A percentile compares a stretch with the other conserved stretches of the same genome.
These are phyloP conservation scores for Cephus cinctus DNA, from an alignment of 1,140 invertebrate genomes.

Conservation along the genomic window DNA sequence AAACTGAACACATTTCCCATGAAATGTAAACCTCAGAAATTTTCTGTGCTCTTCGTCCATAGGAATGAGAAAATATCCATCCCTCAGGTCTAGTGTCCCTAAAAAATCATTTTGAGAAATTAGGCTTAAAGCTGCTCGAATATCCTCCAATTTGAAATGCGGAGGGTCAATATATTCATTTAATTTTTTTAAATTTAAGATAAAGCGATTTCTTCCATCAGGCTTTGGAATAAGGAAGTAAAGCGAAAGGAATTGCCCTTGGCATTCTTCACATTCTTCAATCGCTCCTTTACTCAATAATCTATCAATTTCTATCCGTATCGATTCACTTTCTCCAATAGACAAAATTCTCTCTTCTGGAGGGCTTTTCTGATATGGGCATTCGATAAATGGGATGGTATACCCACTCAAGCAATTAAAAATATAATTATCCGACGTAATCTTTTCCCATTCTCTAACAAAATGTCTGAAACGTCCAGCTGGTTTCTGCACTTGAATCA, in stretches of 20 bases:
- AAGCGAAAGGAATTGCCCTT: constrained; percentile 30
- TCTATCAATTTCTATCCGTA: constrained; percentile 14
- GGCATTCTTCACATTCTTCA: constrained; percentile 11
- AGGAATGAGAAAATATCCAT: constrained; percentile 18
- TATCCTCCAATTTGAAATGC: constrained; percentile 22
- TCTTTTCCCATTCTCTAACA: constrained; percentile 9
- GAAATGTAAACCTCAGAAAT: constrained; percentile 16
- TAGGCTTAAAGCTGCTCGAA: constrained; percentile 11
- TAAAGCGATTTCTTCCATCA: constrained; percentile 36
- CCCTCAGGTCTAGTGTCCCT: constrained; percentile 13
- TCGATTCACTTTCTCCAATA: constrained; percentile 23
- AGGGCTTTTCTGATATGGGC: constrained; percentile 7
- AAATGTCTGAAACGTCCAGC: constrained; percentile 12
- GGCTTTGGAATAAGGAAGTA: constrained; percentile 30
- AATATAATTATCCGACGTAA: constrained; percentile 18
- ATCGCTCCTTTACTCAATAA: constrained; percentile 18
- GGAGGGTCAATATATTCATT: constrained; percentile 16
- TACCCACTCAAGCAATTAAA: constrained; percentile 15
- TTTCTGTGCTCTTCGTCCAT: constrained; percentile 8
- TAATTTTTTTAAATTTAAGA: constrained; percentile 22
- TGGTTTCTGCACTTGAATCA: constrained; percentile 11
- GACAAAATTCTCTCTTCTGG: constrained; percentile 28
- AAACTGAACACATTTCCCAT: constrained; percentile 16
- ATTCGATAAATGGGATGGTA: constrained; percentile 17
- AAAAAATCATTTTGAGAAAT: constrained; percentile 9